A percentile compares a stretch with the other conserved stretches of the same genome.
phyloP scores from a whole-genome alignment of 2,888 invertebrate genomes.

The Acholoe squamosa region DNA sequence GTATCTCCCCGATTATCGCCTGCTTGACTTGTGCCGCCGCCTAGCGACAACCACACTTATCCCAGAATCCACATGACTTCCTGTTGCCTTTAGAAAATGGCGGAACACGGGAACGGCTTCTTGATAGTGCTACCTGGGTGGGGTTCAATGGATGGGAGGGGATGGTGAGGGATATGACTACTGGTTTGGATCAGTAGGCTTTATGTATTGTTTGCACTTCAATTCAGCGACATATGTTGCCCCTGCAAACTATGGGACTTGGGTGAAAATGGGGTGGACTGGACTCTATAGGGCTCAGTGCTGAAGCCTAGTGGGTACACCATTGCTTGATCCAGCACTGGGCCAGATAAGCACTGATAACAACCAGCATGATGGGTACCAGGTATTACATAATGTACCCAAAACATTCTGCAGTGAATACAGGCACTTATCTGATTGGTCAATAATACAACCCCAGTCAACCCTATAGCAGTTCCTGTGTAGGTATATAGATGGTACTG shows the following conservation, averaged over 20 bases:
- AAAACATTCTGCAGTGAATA: no score
- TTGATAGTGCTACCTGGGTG: neutral
- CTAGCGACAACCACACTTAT: neutral
- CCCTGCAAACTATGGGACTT: neutral
- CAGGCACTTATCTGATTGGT: no score
- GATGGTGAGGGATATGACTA: neutral
- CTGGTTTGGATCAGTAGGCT: neutral
- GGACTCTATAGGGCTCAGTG: no score
- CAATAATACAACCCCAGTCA: no score
- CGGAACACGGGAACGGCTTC: neutral
- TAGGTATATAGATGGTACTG: no score
- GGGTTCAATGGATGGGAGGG: neutral
- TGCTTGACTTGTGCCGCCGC: conserved; percentile 16
- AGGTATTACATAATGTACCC: no score
- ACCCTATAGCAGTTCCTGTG: no score
- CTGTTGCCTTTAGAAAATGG: conserved; percentile 27
- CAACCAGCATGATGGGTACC: no score
- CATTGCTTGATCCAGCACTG: no score
- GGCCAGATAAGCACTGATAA: no score
- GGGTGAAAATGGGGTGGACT: no score
- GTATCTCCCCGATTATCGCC: conserved; percentile 13
- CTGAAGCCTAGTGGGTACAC: no score
- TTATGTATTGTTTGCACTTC: neutral
- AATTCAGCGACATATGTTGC: neutral
- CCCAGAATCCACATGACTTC: conserved; percentile 27